phyloP scores from a whole-genome alignment of 2,113 vertebrate genomes.

The Meriones unguiculatus region DNA sequence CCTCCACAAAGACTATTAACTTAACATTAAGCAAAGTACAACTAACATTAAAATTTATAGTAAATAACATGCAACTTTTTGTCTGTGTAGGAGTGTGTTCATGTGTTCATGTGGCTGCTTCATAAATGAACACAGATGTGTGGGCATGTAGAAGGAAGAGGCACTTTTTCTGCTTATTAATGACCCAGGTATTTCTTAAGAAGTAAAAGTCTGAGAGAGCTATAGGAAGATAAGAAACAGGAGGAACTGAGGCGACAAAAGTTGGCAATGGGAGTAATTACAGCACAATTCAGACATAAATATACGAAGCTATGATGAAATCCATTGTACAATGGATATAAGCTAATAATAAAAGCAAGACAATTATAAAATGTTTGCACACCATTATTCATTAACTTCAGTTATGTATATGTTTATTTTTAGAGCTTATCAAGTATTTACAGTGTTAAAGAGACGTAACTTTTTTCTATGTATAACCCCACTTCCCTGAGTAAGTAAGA shows the following conservation, averaged over 20 bases:
- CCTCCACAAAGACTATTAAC: neutral
- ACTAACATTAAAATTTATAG: constrained; percentile 26
- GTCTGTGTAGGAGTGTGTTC: neutral
- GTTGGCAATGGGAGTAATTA: too few species aligned
- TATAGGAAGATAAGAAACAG: too few species aligned
- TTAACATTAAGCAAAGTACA: constrained; percentile 32
- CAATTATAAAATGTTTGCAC: neutral
- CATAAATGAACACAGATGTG: neutral
- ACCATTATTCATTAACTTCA: neutral
- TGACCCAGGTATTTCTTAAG: neutral
- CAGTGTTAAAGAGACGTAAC: neutral
- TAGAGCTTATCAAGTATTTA: neutral
- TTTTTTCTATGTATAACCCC: neutral
- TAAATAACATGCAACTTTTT: constrained; percentile 56
- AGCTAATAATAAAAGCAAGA: neutral
- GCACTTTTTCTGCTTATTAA: neutral
- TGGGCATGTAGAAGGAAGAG: neutral
- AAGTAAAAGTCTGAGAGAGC: neutral
- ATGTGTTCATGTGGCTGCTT: neutral
- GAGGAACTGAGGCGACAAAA: too few species aligned
- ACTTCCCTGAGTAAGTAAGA: neutral
- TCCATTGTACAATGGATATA: neutral
- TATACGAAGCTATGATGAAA: neutral
- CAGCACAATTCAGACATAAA: neutral
- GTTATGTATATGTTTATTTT: neutral